Base-by-base conservation (phyloP, 2,888 invertebrate species). In the Philonicus albiceps region DNA sequence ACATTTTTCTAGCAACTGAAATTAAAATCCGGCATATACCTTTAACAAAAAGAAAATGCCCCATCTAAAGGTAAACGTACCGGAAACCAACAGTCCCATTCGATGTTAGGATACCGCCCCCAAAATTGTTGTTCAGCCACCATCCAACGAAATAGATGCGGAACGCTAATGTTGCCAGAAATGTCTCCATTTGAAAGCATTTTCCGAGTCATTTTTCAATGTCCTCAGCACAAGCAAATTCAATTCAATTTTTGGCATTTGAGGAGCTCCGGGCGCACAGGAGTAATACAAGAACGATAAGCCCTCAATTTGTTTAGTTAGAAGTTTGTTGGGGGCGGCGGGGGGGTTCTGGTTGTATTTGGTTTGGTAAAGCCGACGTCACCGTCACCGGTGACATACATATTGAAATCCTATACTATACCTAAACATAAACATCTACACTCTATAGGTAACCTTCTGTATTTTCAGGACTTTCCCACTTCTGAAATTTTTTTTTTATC, bases 131-230 rank as follows among this genome's bases (percentile, higher is more conserved):
- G 55, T 55, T 22, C 55, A 22, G 3, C 49, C 49, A 4, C 5
- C n/a, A 16, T 16, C 49, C 49, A 16, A 7, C 55, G 55, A 55
- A 78, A 43, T 74, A 27, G 49, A 78, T 78, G 78, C 49, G 78
- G 27, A 40, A 78, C 78, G 43, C 43, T 78, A 78, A 78, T 78
- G 78, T 43, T 78, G 43, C 43, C 43, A 78, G 43, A 78, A 78
- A 78, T 78, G 78, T 78, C 40, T 78, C 78, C 40, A 78, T 78
- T 78, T 78, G 43, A 37, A 30, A 43, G 30, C 40, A 78, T 78
- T 78, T 78, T 78, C 43, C 78, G 78, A 78, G 49, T 78, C 78
- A 78, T 78, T 78, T 78, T 78, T 78, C 78, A 78, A 78, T 16
- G 40, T 78, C 78, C 49, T 27, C 30, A 6, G 11, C 43, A 78